Evolutionary conservation across 2,113 vertebrate genomes (phyloP), one percentile per base, ranked within the genome.

Genomic region (Oryzias melastigma): DNA sequence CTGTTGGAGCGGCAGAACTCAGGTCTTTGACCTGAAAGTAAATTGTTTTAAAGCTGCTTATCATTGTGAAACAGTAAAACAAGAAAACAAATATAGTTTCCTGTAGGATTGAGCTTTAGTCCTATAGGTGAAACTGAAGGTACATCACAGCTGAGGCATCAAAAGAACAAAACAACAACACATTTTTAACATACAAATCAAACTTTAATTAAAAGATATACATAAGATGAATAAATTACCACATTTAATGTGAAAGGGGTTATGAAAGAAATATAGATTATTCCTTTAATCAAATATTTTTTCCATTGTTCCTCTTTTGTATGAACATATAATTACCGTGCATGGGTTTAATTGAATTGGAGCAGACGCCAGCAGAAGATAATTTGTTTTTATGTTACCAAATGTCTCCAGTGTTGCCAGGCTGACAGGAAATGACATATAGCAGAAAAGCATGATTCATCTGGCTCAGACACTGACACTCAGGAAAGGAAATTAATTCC

Each of bases 201-300:
- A 35, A 35, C 35, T 35, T 35, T 35, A 35, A 35, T 35, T 35
- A 35, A 35, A 35, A 35, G 2, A 35, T 35, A 12, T 35, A 35
- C 78, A 52, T 58, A 88, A 86, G 88, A 88, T 94, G 91, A 93
- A 94, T 89, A 92, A 92, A 94, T 94, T 91, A 90, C 91, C 19
- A 91, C 91, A 88, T 87, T 92, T 91, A 93, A 93, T 92, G 75
- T 91, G 89, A 92, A 91, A 90, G 19, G 88, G 89, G 90, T 91
- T 86, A 89, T 93, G 93, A 58, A 74, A 63, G 78, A 81, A 96
- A 98, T 95, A 95, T 95, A 94, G 92, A 97, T 93, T 93, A 97
- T 95, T 95, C 94, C 93, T 92, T 94, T 94, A 95, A 97, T 97
- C 91, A 92, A 95, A 96, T 94, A 95, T 96, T 96, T 63, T 95